Base-by-base conservation (phyloP, 1,140 invertebrate species). In the Pomacea maculata region DNA sequence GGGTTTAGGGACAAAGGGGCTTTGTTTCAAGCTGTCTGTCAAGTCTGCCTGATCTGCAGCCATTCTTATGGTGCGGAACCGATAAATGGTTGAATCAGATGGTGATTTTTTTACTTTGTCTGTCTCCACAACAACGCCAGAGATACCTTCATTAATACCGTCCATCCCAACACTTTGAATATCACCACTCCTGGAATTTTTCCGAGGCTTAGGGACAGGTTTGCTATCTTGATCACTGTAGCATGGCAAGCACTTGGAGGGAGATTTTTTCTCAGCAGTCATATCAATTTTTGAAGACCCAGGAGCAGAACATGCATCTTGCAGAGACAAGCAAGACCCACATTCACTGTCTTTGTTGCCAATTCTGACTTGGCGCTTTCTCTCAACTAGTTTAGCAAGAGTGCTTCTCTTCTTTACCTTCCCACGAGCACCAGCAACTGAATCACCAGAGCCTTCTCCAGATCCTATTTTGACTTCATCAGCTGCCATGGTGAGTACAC, bases 1-100 rank as follows among this genome's bases (percentile, higher is more conserved):
- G 14, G 88, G 88, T 81, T 87, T 88, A 29, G 87, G 88, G 12
- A 85, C 54, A 86, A 88, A 89, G 15, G 85, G 85, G 74, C 84
- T 84, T 61, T 80, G 74, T 65, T 67, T 34, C 29, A 67, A 29
- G 12, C 11, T 54, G 76, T 88, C 86, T 12, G 84, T 78, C 34
- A 84, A 86, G 25, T 83, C 80, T 61, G 81, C 78, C 64, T 84
- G 83, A 65, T 86, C 85, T 14, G 80, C 79, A 25, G 84, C 85
- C 83, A 88, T 85, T 78, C 85, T 86, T 61, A 88, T 76, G 72
- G 85, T 85, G 65, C 85, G 83, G 73, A 88, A 86, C 45, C 85
- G 83, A 77, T 86, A 82, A 68, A 87, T 77, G 52, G 85, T 87
- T 19, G 85, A 82, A 83, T 87, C 86, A 75, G 80, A 64, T 15